Base-by-base conservation (phyloP, 1,140 invertebrate genomes). In the Saccostrea glomerata region DNA sequence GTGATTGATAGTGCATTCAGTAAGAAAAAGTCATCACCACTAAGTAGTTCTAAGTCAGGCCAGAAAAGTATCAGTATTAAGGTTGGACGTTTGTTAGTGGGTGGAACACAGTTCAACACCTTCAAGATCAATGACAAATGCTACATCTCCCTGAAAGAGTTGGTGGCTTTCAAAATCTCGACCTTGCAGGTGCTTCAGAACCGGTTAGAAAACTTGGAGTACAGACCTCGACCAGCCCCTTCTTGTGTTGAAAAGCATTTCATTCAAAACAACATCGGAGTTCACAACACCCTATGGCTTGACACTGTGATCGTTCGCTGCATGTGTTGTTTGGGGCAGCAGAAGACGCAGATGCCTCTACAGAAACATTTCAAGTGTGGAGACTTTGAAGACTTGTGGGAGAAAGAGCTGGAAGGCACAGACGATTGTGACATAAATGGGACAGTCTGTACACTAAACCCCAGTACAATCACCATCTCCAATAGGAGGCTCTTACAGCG, bases 201-300 rank as follows among this genome's bases (percentile, higher is more conserved):
- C 11, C 60, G 89, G 82, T 84, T 89, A 54, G 82, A 23, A 5
- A 66, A 83, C 23, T 40, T 89, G 20, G 25, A 84, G 20, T 86
- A 85, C 20, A 30, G 86, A 47, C 89, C 89, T 20, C 63, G 89
- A 0, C 86, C 86, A 25, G 89, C 89, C 11, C 89, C 89, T 36
- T 47, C 54, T 1, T 23, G 73, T 15, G n/a, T 89, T 20, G 86
- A 89, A 25, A 55, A n/a, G 23, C 85, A 89, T 54, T 85, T 89
- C 17, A 66, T 58, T 30, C 87, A 70, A 9, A 82, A 73, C 23
- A 13, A 82, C 40, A 73, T 82, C 5, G 55, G 60, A 82, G 89
- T 89, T 36, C 55, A 70, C 17, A 87, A 87, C n/a, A 89, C 89
- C 2, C 55, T 89, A 36, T 89, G 89, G 89, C 86, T 89, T n/a